A percentile compares a stretch with the other conserved stretches of the same genome.
phyloP scores from a whole-genome alignment of 1,140 invertebrate genomes.

The Ceratitis capitata region DNA sequence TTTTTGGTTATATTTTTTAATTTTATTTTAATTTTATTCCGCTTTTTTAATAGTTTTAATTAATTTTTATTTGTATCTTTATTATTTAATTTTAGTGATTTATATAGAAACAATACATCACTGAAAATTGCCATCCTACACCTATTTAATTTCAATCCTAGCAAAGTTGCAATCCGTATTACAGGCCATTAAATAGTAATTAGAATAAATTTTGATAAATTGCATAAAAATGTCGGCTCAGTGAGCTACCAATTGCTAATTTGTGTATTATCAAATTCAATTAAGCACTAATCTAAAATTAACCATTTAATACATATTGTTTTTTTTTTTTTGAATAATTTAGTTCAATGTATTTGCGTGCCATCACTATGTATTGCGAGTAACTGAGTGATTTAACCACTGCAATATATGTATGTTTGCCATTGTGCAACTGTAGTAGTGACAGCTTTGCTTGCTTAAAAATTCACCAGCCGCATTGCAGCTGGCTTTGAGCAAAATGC shows the following conservation, averaged over 20 bases:
- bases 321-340: neutral
- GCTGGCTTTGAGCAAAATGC: neutral
- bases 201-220: neutral
- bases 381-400: conserved; percentile 4
- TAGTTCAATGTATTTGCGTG: conserved; percentile 9
- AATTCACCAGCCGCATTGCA: neutral
- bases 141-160: neutral
- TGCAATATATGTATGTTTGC: neutral
- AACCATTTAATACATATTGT: neutral
- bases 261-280: neutral
- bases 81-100: too few relatives aligned
- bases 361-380: neutral
- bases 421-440: neutral
- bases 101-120: too few relatives aligned
- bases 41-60: too few relatives aligned
- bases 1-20: too few relatives aligned
- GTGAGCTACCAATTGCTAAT: neutral
- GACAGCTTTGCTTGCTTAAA: neutral
- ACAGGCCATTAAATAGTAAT: neutral
- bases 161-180: neutral
- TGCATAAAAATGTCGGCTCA: neutral
- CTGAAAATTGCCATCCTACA: too few relatives aligned
- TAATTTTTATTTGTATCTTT: too few relatives aligned
- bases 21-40: too few relatives aligned
- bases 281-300: neutral